Conservation (phyloP, 2,113 vertebrate species). For the Triplophysa rosa region DNA sequence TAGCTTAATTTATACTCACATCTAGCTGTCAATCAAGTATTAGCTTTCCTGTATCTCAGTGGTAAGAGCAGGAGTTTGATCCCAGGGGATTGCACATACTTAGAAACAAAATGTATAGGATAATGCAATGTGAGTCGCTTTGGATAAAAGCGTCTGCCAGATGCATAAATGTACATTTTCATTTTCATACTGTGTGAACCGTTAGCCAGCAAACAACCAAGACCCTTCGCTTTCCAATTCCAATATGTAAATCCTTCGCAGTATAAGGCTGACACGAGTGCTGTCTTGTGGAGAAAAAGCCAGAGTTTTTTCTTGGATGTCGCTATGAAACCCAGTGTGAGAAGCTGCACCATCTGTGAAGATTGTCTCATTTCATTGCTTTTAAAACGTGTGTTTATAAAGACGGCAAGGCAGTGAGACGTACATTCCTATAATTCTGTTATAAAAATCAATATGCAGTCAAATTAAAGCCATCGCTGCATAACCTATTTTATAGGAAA, state of each 20-base stretch:
- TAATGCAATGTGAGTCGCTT: too few species aligned
- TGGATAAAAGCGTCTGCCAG: too few species aligned
- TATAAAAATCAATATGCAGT: background rate
- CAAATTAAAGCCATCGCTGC: background rate
- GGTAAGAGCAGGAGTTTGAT: too few species aligned
- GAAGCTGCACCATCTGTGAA: conserved; percentile 43
- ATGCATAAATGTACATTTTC: too few species aligned
- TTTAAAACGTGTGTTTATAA: background rate
- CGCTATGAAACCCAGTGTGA: conserved; percentile 38
- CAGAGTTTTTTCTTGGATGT: conserved; percentile 31
- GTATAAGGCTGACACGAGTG: background rate
- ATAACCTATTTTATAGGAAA: background rate
- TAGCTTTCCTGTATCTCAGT: too few species aligned
- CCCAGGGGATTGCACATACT: too few species aligned
- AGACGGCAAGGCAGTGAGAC: background rate
- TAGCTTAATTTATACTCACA: too few species aligned
- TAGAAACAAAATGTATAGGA: too few species aligned
- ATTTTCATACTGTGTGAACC: too few species aligned
- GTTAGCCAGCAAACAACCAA: background rate
- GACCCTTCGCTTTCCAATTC: background rate
- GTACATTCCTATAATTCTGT: background rate
- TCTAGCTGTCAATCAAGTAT: too few species aligned
- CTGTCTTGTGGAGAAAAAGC: background rate
- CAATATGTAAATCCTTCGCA: background rate
- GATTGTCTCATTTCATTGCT: background rate